Percentiles rank a stretch among this genome's conserved stretches.
Evolutionary conservation across 2,797 vertebrate genomes (phyloP).

Genomic region (Eremophila alpestris): DNA sequence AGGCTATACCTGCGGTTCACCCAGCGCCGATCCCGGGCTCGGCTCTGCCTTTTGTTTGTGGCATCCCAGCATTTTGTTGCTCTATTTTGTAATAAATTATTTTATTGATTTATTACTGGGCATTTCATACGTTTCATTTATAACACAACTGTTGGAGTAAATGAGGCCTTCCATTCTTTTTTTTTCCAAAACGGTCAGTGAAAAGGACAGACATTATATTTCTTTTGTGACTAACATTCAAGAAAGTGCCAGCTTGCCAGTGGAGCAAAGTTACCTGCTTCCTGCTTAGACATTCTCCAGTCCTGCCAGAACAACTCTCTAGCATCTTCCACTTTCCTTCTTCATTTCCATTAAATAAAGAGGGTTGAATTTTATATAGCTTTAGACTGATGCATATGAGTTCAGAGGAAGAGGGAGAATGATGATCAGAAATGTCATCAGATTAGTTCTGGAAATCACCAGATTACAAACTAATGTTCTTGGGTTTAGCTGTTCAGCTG

Average conservation of each 20-base stretch:
- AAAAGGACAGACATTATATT: neutral
- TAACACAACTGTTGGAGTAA: neutral
- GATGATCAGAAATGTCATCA: neutral
- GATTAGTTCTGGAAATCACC: neutral
- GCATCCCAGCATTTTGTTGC: too few relatives aligned
- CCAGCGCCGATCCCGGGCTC: too few relatives aligned
- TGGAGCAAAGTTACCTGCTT: neutral
- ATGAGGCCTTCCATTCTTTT: neutral
- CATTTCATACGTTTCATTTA: too few relatives aligned
- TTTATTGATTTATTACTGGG: too few relatives aligned
- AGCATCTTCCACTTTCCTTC: neutral
- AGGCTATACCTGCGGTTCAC: too few relatives aligned
- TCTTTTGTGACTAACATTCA: neutral
- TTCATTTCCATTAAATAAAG: neutral
- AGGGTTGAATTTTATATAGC: neutral
- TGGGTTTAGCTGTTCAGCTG: neutral
- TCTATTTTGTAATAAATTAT: too few relatives aligned
- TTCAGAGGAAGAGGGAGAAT: neutral
- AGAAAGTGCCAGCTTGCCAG: neutral
- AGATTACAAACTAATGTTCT: neutral
- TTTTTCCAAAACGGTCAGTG: fast-evolving
- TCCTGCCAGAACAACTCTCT: neutral
- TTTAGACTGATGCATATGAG: neutral
- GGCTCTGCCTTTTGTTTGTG: too few relatives aligned
- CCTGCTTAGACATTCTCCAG: neutral